Percentiles rank a stretch among this genome's conserved stretches.
These are phyloP conservation scores for Pipistrellus pygmaeus DNA, from an alignment of 2,797 vertebrate species.

Conservation along the genomic window DNA sequence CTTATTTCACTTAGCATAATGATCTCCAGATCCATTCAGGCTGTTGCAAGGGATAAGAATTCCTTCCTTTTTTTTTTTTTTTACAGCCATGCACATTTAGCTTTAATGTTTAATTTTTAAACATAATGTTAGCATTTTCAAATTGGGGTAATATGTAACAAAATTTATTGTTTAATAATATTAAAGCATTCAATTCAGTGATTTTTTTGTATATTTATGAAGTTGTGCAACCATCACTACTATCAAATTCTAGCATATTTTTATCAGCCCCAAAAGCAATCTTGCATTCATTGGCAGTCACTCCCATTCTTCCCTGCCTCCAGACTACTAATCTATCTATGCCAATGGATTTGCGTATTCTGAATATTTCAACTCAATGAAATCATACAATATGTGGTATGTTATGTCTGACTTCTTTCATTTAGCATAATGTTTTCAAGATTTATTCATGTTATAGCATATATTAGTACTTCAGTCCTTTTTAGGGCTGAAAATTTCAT, in stretches of 20 bases:
- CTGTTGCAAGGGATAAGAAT: not conserved
- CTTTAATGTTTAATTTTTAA: slow-evolving; percentile 1
- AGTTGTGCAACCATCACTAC: not conserved
- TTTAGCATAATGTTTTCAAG: not conserved
- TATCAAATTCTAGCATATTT: not conserved
- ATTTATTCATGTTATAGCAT: not conserved
- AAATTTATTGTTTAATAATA: slow-evolving; percentile 24
- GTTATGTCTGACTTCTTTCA: not conserved
- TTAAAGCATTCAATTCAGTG: not conserved
- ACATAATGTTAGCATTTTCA: not conserved
- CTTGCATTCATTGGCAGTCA: not conserved
- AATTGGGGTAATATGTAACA: not conserved
- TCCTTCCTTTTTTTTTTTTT: not conserved
- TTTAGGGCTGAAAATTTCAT: not conserved
- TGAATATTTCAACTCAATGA: slow-evolving; percentile 4
- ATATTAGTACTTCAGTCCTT: not conserved
- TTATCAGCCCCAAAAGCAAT: not conserved
- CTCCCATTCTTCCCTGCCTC: not conserved
- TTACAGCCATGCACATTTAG: not conserved
- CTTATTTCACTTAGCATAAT: not conserved
- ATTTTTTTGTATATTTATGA: not conserved
- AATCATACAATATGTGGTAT: not conserved
- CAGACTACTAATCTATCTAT: not conserved
- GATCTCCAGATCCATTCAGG: not conserved
- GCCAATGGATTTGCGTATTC: not conserved